Evolutionary conservation across 2,797 vertebrate species (phyloP), one percentile per base, ranked within the genome.

Genomic region (Loriculus beryllinus): DNA sequence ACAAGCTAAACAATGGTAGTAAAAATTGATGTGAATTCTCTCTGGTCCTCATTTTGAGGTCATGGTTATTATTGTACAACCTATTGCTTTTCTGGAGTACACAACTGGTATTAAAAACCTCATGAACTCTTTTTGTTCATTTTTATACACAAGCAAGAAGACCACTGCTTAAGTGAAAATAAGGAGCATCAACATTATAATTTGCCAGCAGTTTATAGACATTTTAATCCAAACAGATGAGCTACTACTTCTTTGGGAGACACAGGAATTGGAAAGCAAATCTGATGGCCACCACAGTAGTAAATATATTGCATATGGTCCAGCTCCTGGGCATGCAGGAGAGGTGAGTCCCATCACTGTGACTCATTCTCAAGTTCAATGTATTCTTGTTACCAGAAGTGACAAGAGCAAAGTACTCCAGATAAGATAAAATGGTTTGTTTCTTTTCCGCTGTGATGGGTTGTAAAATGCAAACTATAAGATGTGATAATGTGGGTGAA

Each of bases 1-100:
- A 92, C 95, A 96, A 97, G 97, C 98, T 97, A 97, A 93, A 97
- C 97, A 97, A 96, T 96, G 10, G 75, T 52, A 88, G 40, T 94
- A 95, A 93, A 96, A 94, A 82, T 2, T 48, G 47, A 72, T 82
- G 59, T 57, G 29, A 63, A 45, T 90, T 85, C 64, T 84, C 60
- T 75, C 71, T 81, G 62, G 63, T 79, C 51, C 56, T 35, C 49
- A 17, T 68, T 76, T 56, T 86, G 84, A 82, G 82, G 82, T 89
- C 69, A 81, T 6, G 19, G 70, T 74, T 93, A 56, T 82, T 81
- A 75, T 9, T 7, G 37, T 75, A 31, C 47, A 69, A 57, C 10
- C 33, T 39, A 52, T 62, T 87, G 51, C 75, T 94, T 85, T 91
- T 64, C 51, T 75, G 51, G 68, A 78, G 15, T 48, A 47, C 0